Evolutionary conservation across 2,797 vertebrate genomes (phyloP).

Genomic region (Spheniscus humboldti): DNA sequence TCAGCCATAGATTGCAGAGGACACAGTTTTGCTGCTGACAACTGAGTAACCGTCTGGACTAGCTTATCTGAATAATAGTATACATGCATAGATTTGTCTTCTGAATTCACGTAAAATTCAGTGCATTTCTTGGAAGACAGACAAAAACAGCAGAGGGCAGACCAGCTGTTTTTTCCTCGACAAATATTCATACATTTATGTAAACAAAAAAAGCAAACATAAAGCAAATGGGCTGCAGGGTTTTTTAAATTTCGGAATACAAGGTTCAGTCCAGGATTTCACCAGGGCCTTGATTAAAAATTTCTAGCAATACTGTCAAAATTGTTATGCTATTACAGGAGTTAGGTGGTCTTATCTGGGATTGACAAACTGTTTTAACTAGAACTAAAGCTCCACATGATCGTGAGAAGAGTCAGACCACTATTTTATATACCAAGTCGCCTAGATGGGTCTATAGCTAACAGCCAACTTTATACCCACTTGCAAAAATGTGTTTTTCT

Average conservation of each 20-base stretch:
- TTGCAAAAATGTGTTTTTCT: constrained; percentile 50
- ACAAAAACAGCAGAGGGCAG: constrained; percentile 56
- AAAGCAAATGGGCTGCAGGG: constrained; percentile 42
- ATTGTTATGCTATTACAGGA: constrained; percentile 14
- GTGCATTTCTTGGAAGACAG: background rate
- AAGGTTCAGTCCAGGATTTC: constrained; percentile 49
- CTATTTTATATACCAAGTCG: constrained; percentile 30
- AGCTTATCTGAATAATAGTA: background rate
- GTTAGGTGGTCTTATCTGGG: background rate
- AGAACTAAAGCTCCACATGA: background rate
- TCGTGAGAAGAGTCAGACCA: background rate
- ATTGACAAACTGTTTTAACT: constrained; percentile 6
- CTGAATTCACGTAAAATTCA: constrained; percentile 12
- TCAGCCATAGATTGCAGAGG: constrained; percentile 77
- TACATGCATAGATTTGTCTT: background rate
- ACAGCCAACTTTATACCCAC: constrained; percentile 15
- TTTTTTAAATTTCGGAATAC: constrained; percentile 39
- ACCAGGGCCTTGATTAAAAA: constrained; percentile 59
- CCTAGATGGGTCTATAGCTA: constrained; percentile 8
- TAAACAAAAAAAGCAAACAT: constrained; percentile 1
- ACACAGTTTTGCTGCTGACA: constrained; percentile 72
- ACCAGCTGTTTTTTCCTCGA: background rate
- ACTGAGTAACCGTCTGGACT: constrained; percentile 40
- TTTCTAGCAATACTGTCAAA: constrained; percentile 59
- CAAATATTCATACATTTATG: background rate